These are phyloP conservation scores for Zapus hudsonius DNA, from an alignment of 2,113 vertebrate genomes.

Conservation along the genomic window DNA sequence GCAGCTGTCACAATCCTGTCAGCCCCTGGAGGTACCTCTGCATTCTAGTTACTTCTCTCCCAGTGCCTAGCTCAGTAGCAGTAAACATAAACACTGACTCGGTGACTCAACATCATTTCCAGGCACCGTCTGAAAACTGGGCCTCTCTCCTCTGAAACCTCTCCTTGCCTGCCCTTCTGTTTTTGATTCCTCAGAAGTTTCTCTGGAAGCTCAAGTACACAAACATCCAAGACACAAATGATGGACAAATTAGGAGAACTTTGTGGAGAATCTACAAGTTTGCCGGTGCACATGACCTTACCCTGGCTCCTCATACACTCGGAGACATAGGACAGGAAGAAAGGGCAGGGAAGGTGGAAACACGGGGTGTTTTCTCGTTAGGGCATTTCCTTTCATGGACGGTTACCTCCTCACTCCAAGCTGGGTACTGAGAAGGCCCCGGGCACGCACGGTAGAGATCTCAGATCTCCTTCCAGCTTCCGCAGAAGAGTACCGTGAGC, in stretches of 20 bases:
- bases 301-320: background rate
- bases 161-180: background rate
- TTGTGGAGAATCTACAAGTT: background rate
- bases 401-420: background rate
- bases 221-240: background rate
- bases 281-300: background rate
- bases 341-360: background rate
- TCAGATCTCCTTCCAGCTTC: background rate
- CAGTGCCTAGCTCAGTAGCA: background rate
- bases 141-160: too few relatives aligned
- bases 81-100: background rate
- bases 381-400: background rate
- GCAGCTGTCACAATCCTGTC: background rate
- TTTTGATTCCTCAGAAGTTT: too few relatives aligned
- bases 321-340: background rate
- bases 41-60: background rate
- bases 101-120: background rate
- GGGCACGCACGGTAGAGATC: background rate
- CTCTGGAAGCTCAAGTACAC: background rate
- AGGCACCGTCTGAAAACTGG: too few relatives aligned
- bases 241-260: background rate
- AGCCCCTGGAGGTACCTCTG: background rate
- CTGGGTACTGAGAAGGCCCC: background rate
- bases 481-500: background rate
- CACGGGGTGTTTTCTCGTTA: background rate